phyloP scores from a whole-genome alignment of 2,113 vertebrate species.

The Xiphias gladius region DNA sequence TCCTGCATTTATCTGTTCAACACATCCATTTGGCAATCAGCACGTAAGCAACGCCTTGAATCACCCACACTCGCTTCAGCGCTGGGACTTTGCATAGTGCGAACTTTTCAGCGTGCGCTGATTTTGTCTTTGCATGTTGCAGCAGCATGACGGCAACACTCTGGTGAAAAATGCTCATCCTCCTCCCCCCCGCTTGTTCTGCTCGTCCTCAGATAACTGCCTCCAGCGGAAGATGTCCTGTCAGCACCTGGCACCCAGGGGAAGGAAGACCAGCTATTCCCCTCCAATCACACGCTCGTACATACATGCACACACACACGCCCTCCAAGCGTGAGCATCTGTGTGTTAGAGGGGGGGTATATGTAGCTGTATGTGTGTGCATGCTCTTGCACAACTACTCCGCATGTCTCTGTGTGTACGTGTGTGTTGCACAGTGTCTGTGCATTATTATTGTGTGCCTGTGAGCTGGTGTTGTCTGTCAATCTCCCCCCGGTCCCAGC shows the following conservation, averaged over 20 bases:
- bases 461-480: conserved; percentile 77
- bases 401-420: conserved; percentile 40
- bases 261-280: conserved; percentile 69
- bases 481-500: conserved; percentile 74
- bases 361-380: conserved; percentile 49
- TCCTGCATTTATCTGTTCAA: too few relatives aligned
- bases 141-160: conserved; percentile 65
- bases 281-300: conserved; percentile 49
- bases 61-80: not conserved
- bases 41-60: too few relatives aligned
- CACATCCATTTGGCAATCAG: too few relatives aligned
- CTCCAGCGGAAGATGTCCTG: conserved; percentile 81
- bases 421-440: conserved; percentile 25
- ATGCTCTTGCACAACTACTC: conserved; percentile 41
- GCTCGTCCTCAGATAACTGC: conserved; percentile 80
- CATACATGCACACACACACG: conserved; percentile 15
- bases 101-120: conserved; percentile 30
- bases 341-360: conserved; percentile 32
- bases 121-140: conserved; percentile 67
- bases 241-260: conserved; percentile 77
- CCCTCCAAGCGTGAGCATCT: conserved; percentile 46
- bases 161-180: conserved; percentile 27
- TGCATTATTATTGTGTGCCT: conserved; percentile 75
- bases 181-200: conserved; percentile 48
- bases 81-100: conserved; percentile 19